Conservation (phyloP, 2,888 invertebrate species). For the Acleris cristana region DNA sequence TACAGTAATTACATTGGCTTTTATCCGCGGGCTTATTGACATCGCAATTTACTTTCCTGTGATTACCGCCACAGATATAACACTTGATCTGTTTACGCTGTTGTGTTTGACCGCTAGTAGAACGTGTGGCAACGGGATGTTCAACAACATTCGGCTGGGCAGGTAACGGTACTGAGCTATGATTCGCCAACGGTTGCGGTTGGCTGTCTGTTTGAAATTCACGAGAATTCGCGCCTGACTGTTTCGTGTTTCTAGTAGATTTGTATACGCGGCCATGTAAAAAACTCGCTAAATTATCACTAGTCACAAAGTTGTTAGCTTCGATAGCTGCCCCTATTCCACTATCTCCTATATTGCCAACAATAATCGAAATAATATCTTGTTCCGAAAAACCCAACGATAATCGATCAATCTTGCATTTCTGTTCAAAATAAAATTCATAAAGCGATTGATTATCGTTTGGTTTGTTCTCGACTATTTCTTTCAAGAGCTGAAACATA, state of each 20-base stretch:
- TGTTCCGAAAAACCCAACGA: conserved; percentile 37
- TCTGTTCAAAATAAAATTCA: conserved; percentile 43
- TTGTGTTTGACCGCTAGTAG: not conserved
- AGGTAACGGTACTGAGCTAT: not conserved
- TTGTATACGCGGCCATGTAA: conserved; percentile 10
- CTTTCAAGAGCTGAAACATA: conserved; percentile 16
- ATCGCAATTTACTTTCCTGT: conserved; percentile 4
- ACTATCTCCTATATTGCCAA: conserved; percentile 40
- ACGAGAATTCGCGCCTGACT: not conserved
- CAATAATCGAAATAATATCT: conserved; percentile 42
- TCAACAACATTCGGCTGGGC: not conserved
- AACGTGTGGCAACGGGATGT: not conserved
- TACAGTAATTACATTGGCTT: conserved; percentile 8
- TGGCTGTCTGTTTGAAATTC: not conserved
- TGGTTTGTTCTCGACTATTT: conserved; percentile 36
- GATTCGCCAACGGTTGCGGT: not conserved
- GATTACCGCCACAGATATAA: conserved; percentile 16
- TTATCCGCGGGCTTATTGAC: not conserved
- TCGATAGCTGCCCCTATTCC: conserved; percentile 40
- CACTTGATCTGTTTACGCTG: conserved; percentile 14
- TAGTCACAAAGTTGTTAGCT: conserved; percentile 37
- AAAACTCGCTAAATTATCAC: conserved; percentile 12
- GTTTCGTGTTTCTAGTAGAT: not conserved
- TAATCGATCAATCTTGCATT: conserved; percentile 40
- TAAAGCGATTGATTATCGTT: conserved; percentile 41